Evolutionary conservation across 2,113 vertebrate genomes (phyloP).

Genomic region (Spilogale gracilis): DNA sequence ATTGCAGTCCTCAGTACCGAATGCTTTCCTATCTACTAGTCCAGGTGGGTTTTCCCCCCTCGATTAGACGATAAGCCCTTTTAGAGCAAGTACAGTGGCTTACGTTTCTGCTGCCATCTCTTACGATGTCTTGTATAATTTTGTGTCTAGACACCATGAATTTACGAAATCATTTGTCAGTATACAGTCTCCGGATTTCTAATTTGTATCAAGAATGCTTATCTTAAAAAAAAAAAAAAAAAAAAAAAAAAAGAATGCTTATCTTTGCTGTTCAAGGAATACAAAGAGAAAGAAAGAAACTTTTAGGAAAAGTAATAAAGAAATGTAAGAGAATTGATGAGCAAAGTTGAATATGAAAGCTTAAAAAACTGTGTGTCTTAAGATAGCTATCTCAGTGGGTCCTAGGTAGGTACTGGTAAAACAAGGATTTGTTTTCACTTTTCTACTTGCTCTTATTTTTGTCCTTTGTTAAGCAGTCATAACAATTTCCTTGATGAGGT

Average conservation of each 20-base stretch:
- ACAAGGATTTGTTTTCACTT: neutral
- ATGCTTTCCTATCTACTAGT: neutral
- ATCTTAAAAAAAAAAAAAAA: too few relatives aligned
- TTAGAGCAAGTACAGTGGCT: neutral
- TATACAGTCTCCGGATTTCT: neutral
- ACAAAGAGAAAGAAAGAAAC: neutral
- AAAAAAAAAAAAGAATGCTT: neutral
- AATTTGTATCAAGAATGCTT: neutral
- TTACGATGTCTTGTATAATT: neutral
- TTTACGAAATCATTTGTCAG: neutral
- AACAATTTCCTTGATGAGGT: constrained; percentile 47
- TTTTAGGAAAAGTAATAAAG: neutral
- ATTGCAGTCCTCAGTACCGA: neutral
- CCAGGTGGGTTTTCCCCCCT: neutral
- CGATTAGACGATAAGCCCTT: neutral
- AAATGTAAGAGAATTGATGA: neutral
- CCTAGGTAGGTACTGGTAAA: neutral
- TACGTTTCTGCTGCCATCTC: neutral
- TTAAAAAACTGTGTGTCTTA: neutral
- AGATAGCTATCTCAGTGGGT: neutral
- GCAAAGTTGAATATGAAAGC: neutral
- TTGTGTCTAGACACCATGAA: neutral
- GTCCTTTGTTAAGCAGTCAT: neutral
- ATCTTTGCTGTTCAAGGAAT: neutral
- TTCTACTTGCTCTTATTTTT: constrained; percentile 28